Percentiles rank a stretch among this genome's conserved stretches.
Evolutionary conservation across 2,888 invertebrate genomes (phyloP).

Genomic region (Nycteola revayana): DNA sequence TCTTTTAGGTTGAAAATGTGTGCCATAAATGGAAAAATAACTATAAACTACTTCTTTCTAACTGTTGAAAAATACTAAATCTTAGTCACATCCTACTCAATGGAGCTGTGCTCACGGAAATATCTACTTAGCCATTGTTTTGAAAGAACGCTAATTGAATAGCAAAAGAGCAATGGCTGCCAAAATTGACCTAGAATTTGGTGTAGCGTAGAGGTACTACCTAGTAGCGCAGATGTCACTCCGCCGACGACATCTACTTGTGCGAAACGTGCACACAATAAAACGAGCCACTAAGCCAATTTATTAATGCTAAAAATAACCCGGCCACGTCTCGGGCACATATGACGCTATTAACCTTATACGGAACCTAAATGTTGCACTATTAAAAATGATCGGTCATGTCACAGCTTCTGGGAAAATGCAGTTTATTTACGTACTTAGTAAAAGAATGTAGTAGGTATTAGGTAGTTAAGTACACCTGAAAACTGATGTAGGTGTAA

Average conservation of each 20-base stretch:
- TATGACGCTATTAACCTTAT: conserved; percentile 74
- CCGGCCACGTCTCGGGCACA: conserved; percentile 68
- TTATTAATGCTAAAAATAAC: conserved; percentile 81
- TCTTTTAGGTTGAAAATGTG: no score
- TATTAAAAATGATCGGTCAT: conserved; percentile 50
- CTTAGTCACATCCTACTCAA: no score
- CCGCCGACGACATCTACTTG: conserved; percentile 53
- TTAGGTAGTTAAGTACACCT: conserved; percentile 34
- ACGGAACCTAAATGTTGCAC: conserved; percentile 56
- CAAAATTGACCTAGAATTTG: conserved; percentile 57
- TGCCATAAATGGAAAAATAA: no score
- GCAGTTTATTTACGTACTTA: conserved; percentile 51
- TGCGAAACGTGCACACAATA: conserved; percentile 72
- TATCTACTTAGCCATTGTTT: conserved; percentile 34
- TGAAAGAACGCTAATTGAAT: conserved; percentile 36
- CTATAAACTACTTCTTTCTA: no score
- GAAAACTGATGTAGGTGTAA: not conserved
- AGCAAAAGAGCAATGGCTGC: conserved; percentile 40
- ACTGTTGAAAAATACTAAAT: no score
- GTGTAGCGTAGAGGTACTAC: conserved; percentile 35
- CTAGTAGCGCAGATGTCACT: conserved; percentile 38
- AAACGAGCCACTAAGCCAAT: conserved; percentile 78
- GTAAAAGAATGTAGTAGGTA: conserved; percentile 47
- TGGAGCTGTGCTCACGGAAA: conserved; percentile 11
- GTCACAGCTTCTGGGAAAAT: conserved; percentile 42